A percentile compares a stretch with the other conserved stretches of the same genome.
Conservation (phyloP, 2,113 vertebrate genomes). For the Zosterops hypoxanthus region DNA sequence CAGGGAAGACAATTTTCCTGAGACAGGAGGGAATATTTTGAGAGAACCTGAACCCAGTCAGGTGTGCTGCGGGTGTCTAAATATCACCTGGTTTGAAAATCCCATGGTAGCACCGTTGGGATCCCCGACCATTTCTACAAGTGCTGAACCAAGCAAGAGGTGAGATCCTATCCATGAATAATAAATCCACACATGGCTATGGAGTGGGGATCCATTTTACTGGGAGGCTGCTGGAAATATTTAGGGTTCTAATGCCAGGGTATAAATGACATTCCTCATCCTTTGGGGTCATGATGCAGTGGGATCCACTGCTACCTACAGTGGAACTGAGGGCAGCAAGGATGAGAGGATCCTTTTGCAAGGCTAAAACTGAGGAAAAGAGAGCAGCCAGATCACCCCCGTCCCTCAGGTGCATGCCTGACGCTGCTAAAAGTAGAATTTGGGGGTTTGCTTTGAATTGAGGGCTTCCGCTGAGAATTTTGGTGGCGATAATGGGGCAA, state of each 20-base stretch:
- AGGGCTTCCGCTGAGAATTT: not conserved
- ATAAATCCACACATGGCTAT: not conserved
- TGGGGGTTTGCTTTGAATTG: not conserved
- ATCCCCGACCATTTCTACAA: not conserved
- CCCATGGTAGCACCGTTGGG: not conserved
- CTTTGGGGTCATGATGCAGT: not conserved
- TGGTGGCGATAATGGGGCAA: not conserved
- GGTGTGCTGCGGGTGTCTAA: not conserved
- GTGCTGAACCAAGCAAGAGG: not conserved
- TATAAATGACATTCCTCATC: not conserved
- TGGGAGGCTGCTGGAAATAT: not conserved
- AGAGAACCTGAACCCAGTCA: not conserved
- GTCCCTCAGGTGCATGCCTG: not conserved
- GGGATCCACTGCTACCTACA: not conserved
- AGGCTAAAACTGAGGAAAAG: not conserved
- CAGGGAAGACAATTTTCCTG: not conserved
- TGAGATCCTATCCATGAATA: not conserved
- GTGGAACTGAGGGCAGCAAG: not conserved
- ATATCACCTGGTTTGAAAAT: not conserved
- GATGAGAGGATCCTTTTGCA: not conserved
- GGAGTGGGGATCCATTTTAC: not conserved
- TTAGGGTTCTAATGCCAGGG: not conserved
- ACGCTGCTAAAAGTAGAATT: not conserved
- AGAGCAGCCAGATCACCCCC: not conserved
- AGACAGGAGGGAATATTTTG: not conserved